Percentiles rank a stretch among this genome's conserved stretches.
Evolutionary conservation across 2,797 vertebrate species (phyloP).

Genomic region (Lagocephalus sceleratus): DNA sequence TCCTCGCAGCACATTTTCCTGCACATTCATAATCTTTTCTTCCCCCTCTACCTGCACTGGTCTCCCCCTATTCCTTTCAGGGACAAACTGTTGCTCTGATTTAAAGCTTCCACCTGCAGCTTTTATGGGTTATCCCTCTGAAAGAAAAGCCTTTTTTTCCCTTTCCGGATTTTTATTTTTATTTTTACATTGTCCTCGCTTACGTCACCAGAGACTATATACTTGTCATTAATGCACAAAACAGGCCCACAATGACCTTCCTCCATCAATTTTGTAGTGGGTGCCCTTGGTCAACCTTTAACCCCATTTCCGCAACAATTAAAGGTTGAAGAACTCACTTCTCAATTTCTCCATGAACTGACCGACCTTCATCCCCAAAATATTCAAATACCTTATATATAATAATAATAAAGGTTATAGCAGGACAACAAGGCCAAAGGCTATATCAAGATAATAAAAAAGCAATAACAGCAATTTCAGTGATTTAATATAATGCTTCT

Average conservation of each 20-base stretch:
- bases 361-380: slow-evolving; percentile 18
- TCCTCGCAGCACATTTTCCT: slow-evolving; percentile 14
- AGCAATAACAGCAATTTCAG: too few species aligned
- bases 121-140: slow-evolving; percentile 16
- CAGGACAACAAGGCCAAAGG: neutral
- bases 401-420: neutral
- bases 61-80: slow-evolving; percentile 23
- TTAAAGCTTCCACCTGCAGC: slow-evolving; percentile 23
- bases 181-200: slow-evolving; percentile 48
- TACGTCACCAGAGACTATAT: slow-evolving; percentile 60
- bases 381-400: slow-evolving; percentile 6
- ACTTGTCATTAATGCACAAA: slow-evolving; percentile 58
- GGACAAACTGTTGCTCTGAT: slow-evolving; percentile 42
- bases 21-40: slow-evolving; percentile 8
- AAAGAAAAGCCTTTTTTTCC: slow-evolving; percentile 5
- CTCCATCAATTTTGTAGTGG: slow-evolving; percentile 53
- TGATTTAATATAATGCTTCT: too few species aligned
- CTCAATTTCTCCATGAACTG: slow-evolving; percentile 40
- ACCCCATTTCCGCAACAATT: slow-evolving; percentile 55
- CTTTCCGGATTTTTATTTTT: neutral
- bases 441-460: too few species aligned
- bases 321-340: slow-evolving; percentile 42
- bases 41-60: slow-evolving; percentile 10
- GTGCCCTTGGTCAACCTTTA: slow-evolving; percentile 63
- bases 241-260: slow-evolving; percentile 47